These are phyloP conservation scores for Lottia gigantea DNA, from an alignment of 2,888 invertebrate genomes.

Conservation along the genomic window DNA sequence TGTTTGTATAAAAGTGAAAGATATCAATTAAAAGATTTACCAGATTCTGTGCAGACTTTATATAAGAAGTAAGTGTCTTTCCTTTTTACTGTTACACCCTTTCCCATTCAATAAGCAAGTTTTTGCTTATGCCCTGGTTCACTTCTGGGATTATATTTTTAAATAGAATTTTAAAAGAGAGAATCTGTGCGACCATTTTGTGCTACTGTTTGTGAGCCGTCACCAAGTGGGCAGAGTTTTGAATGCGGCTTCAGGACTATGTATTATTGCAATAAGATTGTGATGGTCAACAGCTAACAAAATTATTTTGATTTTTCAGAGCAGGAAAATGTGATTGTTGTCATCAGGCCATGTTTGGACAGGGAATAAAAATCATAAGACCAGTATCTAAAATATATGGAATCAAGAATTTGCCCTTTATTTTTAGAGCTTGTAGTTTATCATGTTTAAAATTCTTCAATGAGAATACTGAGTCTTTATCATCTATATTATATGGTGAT, in stretches of 20 bases:
- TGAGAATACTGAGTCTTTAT: constrained; percentile 44
- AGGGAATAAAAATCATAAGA: constrained; percentile 62
- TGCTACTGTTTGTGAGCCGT: no score
- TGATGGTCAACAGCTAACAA: no score
- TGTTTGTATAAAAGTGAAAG: constrained; percentile 4
- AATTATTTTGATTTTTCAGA: neutral
- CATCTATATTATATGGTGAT: constrained; percentile 45
- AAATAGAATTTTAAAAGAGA: no score
- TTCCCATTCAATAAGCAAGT: no score
- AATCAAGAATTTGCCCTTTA: constrained; percentile 62
- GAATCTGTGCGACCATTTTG: no score
- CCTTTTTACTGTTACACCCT: no score
- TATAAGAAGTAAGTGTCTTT: constrained; percentile 24
- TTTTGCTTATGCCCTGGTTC: no score
- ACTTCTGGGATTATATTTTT: no score
- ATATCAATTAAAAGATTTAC: neutral
- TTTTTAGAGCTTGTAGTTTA: constrained; percentile 63
- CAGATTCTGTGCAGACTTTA: constrained; percentile 23
- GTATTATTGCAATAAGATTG: no score
- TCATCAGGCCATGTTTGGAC: constrained; percentile 57
- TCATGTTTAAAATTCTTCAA: constrained; percentile 55
- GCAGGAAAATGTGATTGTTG: constrained; percentile 59
- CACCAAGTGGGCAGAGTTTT: no score
- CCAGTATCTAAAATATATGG: constrained; percentile 62
- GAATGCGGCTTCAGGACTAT: no score